A percentile compares a stretch with the other conserved stretches of the same genome.
Evolutionary conservation across 1,140 invertebrate genomes (phyloP).

Genomic region (Lepeophtheirus salmonis): DNA sequence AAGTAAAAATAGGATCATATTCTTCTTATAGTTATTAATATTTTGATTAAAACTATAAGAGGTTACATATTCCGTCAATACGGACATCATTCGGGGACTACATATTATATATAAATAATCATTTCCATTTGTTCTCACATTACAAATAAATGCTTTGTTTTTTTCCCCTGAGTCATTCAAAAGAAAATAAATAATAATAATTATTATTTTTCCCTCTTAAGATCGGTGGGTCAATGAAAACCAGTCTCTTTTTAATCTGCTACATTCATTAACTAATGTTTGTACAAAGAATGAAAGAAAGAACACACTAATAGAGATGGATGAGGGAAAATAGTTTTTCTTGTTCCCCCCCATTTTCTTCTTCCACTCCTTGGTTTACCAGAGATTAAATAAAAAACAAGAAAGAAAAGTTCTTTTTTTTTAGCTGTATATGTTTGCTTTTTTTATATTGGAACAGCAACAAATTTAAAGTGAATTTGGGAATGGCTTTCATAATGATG

Average conservation of each 20-base stretch:
- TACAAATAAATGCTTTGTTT: not conserved
- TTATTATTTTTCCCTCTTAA: too few relatives aligned
- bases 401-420: too few relatives aligned
- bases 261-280: not conserved
- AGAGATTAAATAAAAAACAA: not conserved
- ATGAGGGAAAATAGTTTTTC: not conserved
- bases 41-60: too few relatives aligned
- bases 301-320: not conserved
- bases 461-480: too few relatives aligned
- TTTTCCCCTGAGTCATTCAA: too few relatives aligned
- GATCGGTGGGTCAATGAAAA: too few relatives aligned
- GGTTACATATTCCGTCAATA: too few relatives aligned
- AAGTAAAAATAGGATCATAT: too few relatives aligned
- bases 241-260: not conserved
- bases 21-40: too few relatives aligned
- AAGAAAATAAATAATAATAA: not conserved
- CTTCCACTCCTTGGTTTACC: not conserved
- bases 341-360: not conserved
- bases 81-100: not conserved
- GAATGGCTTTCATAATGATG: too few relatives aligned
- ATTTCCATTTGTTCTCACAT: not conserved
- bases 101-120: not conserved
- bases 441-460: too few relatives aligned
- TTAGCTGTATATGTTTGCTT: too few relatives aligned
- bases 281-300: not conserved